Conservation (phyloP, 2,888 invertebrate genomes). For the Campoplex capitator region DNA sequence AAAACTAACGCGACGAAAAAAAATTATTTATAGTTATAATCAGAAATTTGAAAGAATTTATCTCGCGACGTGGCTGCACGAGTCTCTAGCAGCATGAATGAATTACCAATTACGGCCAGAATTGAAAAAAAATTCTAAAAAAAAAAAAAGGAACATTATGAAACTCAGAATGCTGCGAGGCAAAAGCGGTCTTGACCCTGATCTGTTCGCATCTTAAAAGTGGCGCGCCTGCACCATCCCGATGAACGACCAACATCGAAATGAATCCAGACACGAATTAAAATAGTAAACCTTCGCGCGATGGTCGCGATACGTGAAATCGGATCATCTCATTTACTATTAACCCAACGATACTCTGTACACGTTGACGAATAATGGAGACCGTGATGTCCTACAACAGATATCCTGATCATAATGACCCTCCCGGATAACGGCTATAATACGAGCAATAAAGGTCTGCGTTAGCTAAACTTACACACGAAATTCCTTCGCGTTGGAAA, state of each 20-base stretch:
- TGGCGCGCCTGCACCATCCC: neutral
- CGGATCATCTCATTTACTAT: constrained; percentile 46
- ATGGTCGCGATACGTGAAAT: constrained; percentile 15
- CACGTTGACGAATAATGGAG: neutral
- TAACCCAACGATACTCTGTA: constrained; percentile 8
- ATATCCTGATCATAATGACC: constrained; percentile 7
- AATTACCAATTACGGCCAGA: neutral
- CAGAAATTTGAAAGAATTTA: neutral
- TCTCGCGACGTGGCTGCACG: neutral
- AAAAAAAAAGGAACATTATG: neutral
- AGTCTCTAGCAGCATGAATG: neutral
- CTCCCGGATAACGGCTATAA: neutral
- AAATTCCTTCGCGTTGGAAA: constrained; percentile 49
- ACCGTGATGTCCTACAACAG: neutral
- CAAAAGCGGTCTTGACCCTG: neutral
- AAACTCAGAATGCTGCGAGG: neutral
- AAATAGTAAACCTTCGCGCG: constrained; percentile 24
- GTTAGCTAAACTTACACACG: constrained; percentile 31
- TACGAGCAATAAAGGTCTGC: constrained; percentile 35
- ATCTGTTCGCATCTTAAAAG: neutral
- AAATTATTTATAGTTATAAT: neutral
- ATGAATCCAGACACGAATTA: neutral
- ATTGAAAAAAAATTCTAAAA: neutral
- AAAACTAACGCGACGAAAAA: neutral
- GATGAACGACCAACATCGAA: neutral